Evolutionary conservation across 2,113 vertebrate genomes (phyloP).

Genomic region (Anguilla rostrata): DNA sequence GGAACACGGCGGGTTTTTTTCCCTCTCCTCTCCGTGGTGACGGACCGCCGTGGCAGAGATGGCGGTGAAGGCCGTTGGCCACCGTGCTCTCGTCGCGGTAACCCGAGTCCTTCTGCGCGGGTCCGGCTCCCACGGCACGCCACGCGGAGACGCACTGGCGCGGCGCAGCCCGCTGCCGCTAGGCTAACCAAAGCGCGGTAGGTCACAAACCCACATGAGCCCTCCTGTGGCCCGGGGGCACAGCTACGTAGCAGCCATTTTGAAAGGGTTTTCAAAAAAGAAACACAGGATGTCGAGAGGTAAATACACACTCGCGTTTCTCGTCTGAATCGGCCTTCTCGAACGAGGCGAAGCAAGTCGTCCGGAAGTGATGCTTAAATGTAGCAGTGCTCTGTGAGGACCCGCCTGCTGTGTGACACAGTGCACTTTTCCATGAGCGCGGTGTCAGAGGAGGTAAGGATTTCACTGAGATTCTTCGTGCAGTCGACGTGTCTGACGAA

Average conservation of each 20-base stretch:
- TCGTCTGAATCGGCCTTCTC: neutral
- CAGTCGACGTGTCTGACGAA: constrained; percentile 25
- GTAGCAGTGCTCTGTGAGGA: constrained; percentile 8
- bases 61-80: neutral
- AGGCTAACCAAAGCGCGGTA: neutral
- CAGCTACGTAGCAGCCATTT: neutral
- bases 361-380: neutral
- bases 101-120: neutral
- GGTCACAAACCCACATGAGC: too few species aligned
- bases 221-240: too few species aligned
- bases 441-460: constrained; percentile 17
- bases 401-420: constrained; percentile 14
- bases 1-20: constrained; percentile 26
- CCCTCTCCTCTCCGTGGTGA: neutral
- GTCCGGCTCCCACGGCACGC: neutral
- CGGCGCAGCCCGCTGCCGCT: neutral
- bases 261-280: neutral
- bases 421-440: constrained; percentile 13
- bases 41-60: neutral
- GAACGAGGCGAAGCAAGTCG: neutral
- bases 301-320: neutral
- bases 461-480: constrained; percentile 21
- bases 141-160: neutral
- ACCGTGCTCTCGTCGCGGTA: neutral
- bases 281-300: neutral